phyloP scores from a whole-genome alignment of 1,140 invertebrate genomes.

The Brachionus angularis region DNA sequence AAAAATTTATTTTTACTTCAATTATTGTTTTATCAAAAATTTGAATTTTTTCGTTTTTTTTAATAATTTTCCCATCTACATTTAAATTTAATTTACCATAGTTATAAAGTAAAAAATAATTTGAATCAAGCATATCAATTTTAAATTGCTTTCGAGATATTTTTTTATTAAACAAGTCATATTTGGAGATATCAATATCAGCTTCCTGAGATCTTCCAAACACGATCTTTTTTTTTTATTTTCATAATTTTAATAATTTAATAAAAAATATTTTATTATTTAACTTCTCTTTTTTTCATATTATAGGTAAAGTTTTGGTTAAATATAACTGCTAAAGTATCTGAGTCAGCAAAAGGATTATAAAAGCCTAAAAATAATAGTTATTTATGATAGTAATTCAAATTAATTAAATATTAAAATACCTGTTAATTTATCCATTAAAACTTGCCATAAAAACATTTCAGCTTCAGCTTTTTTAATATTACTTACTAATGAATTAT shows the following conservation, averaged over 20 bases:
- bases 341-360: not conserved
- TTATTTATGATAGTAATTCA: not conserved
- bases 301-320: slow-evolving; percentile 4
- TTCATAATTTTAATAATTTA: not conserved
- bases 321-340: slow-evolving; percentile 16
- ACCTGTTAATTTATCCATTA: slow-evolving; percentile 26
- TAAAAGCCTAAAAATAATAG: not conserved
- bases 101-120: slow-evolving; percentile 21
- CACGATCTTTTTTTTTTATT: not conserved
- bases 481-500: not conserved
- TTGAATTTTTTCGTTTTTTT: slow-evolving; percentile 5
- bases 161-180: slow-evolving; percentile 38
- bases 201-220: slow-evolving; percentile 7
- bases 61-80: slow-evolving; percentile 37
- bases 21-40: slow-evolving; percentile 24
- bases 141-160: slow-evolving; percentile 20
- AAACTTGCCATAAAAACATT: slow-evolving; percentile 2
- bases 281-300: not conserved
- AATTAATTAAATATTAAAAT: not conserved
- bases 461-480: slow-evolving; percentile 28
- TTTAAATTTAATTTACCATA: not conserved
- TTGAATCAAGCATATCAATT: not conserved
- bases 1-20: not conserved
- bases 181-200: slow-evolving; percentile 2
- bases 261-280: no score